A percentile compares a stretch with the other conserved stretches of the same genome.
These are phyloP conservation scores for Aporrectodea caliginosa DNA, from an alignment of 1,140 invertebrate species.

Conservation along the genomic window DNA sequence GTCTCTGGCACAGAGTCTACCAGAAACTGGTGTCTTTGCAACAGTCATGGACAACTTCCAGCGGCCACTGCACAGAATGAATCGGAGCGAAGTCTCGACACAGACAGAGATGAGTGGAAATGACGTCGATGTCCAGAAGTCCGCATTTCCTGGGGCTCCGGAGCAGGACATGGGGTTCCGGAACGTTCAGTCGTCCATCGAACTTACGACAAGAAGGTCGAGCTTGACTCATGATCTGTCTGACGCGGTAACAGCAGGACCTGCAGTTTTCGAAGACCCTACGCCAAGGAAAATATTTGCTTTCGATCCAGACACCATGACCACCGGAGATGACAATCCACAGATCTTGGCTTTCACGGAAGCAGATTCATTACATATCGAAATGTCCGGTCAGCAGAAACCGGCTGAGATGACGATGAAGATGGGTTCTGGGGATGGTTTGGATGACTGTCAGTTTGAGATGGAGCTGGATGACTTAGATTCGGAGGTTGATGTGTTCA, in stretches of 20 bases:
- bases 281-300: not conserved
- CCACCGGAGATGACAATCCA: not conserved
- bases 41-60: not conserved
- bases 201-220: not conserved
- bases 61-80: not conserved
- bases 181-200: not conserved
- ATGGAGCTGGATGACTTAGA: not conserved
- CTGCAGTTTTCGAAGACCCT: not conserved
- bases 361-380: too few relatives aligned
- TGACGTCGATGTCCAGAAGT: not conserved
- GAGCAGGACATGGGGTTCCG: not conserved
- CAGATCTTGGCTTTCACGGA: too few relatives aligned
- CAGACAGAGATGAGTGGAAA: not conserved
- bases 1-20: not conserved
- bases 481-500: not conserved
- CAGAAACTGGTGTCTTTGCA: not conserved
- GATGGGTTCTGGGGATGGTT: not conserved
- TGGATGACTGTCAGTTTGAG: not conserved
- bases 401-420: too few relatives aligned
- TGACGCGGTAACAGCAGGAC: too few relatives aligned
- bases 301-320: not conserved
- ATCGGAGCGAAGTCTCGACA: not conserved
- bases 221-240: not conserved
- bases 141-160: not conserved
- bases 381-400: too few relatives aligned